Evolutionary conservation across 2,888 invertebrate species (phyloP), one percentile per base, ranked within the genome.

Genomic region (Hypolimnas misippus): DNA sequence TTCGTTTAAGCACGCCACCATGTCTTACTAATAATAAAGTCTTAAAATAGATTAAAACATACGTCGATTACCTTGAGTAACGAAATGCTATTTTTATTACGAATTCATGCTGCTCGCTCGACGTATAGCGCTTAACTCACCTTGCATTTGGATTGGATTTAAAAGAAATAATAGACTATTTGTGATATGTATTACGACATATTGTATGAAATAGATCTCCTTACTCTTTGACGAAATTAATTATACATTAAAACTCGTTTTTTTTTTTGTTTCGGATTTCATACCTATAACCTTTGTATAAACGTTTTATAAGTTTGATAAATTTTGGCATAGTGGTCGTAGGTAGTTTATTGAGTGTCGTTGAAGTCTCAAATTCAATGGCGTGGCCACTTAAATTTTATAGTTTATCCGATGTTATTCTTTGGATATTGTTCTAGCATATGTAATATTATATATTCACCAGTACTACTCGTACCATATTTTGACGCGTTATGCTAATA

Each of bases 31-130:
- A 53, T 53, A 49, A 49, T 49, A 49, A 46, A 46, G 29, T 49
- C 62, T 69, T 59, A 61, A 70, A 70, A 70, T 68, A 68, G 68
- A 63, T 62, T 63, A 68, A 63, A 64, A 68, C 62, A 62, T 57
- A 68, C 67, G 68, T 67, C 64, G 68, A 68, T 72, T 66, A 68
- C 72, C 72, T 72, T 71, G 71, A 69, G 66, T 72, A 69, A 70
- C 67, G 61, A 69, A 72, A 66, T 58, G 66, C 67, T 72, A 72
- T 72, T 72, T 72, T 72, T 72, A 70, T 62, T 68, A 69, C 57
- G 67, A 63, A 70, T 71, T 70, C 74, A 72, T 61, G 66, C 69
- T 67, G 71, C 67, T 64, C 69, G 54, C 59, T 60, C 54, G 35
- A 57, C 21, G 53, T 53, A 31, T 38, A 46, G 42, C 52, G 51